phyloP scores from a whole-genome alignment of 2,113 vertebrate species.

The Eretmochelys imbricata region DNA sequence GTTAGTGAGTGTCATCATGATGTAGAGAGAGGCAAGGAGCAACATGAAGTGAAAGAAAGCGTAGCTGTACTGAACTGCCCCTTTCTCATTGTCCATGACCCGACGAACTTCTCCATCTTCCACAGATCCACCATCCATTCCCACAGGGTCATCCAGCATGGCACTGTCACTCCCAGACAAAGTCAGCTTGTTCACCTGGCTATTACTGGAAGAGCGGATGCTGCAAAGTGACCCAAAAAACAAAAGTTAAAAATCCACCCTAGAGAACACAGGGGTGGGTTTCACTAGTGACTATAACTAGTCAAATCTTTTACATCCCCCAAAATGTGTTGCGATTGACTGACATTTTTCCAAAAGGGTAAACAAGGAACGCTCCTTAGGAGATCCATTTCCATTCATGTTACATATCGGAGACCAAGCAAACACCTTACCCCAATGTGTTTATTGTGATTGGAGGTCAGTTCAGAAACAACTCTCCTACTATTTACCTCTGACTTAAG shows the following conservation, averaged over 20 bases:
- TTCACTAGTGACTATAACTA: background rate
- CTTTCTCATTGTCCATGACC: conserved; percentile 89
- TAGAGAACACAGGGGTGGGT: background rate
- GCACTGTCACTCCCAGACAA: conserved; percentile 85
- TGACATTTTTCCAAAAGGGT: background rate
- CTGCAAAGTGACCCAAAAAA: conserved; percentile 70
- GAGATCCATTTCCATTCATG: background rate
- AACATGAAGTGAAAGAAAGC: conserved; percentile 93
- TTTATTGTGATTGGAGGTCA: background rate
- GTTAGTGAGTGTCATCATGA: conserved; percentile 98
- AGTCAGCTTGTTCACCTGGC: conserved; percentile 93
- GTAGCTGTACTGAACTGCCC: conserved; percentile 93
- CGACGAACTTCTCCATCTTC: conserved; percentile 77
- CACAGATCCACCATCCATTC: conserved; percentile 42
- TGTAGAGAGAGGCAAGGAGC: conserved; percentile 92
- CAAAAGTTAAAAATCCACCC: background rate
- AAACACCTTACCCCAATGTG: background rate
- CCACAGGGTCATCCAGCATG: conserved; percentile 80
- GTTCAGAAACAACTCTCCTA: background rate
- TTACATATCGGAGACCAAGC: background rate
- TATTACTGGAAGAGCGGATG: conserved; percentile 91
- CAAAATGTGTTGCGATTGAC: background rate
- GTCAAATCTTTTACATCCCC: background rate
- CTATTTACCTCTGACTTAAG: background rate
- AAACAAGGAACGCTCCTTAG: background rate